Percentiles rank a stretch among this genome's conserved stretches.
Evolutionary conservation across 2,888 invertebrate genomes (phyloP).

Genomic region (Cryptophagus acutangulus): DNA sequence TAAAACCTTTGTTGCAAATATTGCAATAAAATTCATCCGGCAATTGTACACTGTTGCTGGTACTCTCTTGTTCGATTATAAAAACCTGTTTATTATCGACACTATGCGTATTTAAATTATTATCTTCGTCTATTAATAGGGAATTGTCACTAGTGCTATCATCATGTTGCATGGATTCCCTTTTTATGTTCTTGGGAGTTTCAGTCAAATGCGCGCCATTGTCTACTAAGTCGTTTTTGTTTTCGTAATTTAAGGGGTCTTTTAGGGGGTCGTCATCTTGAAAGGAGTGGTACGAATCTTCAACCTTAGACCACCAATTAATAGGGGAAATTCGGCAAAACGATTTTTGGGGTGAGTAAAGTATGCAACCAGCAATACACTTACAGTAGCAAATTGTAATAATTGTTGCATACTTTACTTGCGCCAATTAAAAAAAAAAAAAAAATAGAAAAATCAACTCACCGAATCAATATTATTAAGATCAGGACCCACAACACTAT

Average conservation of each 20-base stretch:
- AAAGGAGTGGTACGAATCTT: neutral
- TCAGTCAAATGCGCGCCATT: too few species aligned
- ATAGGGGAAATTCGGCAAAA: too few species aligned
- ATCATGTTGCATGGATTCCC: constrained; percentile 10
- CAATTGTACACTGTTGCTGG: constrained; percentile 4
- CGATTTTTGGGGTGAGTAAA: constrained; percentile 2
- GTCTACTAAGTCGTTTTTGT: neutral
- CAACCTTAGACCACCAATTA: too few species aligned
- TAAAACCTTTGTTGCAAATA: constrained; percentile 45
- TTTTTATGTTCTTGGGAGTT: neutral
- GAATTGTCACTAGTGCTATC: constrained; percentile 20
- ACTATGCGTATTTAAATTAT: constrained; percentile 13
- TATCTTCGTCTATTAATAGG: constrained; percentile 16
- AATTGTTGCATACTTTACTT: neutral
- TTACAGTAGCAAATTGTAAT: neutral
- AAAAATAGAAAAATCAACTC: neutral
- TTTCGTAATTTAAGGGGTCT: neutral
- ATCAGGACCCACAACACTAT: neutral
- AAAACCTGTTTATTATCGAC: constrained; percentile 17
- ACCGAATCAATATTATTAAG: neutral
- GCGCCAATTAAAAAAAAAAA: too few species aligned
- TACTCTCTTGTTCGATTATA: neutral
- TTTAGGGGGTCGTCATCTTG: neutral
- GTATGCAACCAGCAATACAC: neutral
- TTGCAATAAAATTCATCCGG: constrained; percentile 41